phyloP scores from a whole-genome alignment of 2,888 invertebrate genomes.

The Seira sanloemensis region DNA sequence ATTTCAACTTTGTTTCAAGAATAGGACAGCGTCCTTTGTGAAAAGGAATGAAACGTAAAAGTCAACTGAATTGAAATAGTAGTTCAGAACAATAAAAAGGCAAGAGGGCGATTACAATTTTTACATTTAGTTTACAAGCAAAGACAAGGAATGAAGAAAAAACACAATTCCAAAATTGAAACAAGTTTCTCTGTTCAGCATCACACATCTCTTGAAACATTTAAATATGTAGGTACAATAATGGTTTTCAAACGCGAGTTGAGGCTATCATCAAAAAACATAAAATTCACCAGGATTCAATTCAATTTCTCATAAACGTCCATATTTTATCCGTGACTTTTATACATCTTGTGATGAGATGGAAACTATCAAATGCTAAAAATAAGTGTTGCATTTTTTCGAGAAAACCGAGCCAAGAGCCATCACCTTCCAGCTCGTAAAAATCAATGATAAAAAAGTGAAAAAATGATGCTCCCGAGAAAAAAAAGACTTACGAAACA shows the following conservation, averaged over 20 bases:
- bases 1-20: background rate
- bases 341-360: constrained; percentile 7
- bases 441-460: background rate
- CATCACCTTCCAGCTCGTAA: constrained; percentile 11
- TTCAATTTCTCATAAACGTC: background rate
- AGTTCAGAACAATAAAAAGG: background rate
- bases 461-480: too few species aligned
- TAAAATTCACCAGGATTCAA: background rate
- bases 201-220: too few species aligned
- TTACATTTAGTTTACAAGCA: constrained; percentile 5
- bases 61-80: constrained; percentile 9
- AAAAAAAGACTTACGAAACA: background rate
- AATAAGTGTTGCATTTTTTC: background rate
- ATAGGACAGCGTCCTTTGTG: background rate
- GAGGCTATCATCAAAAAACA: background rate
- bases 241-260: too few species aligned
- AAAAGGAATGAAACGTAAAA: background rate
- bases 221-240: background rate
- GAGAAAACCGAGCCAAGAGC: constrained; percentile 10
- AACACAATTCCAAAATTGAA: constrained; percentile 13
- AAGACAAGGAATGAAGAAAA: background rate
- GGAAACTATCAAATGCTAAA: background rate
- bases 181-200: background rate
- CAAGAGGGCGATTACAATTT: background rate
- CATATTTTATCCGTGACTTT: constrained; percentile 2